Evolutionary conservation across 2,113 vertebrate species (phyloP), one percentile per base, ranked within the genome.

Genomic region (Canis aureus): DNA sequence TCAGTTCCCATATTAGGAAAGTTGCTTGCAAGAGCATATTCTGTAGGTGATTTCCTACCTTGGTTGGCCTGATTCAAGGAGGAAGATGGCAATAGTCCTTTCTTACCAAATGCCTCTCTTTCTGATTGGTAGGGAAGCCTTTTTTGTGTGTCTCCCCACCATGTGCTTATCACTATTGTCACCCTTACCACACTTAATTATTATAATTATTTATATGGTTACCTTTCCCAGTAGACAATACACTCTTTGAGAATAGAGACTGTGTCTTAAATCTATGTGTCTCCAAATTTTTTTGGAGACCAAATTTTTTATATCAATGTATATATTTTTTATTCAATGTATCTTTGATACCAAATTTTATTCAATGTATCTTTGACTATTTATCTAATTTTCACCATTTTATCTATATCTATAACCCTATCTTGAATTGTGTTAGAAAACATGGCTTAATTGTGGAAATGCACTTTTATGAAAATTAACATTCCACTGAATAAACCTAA

Each of bases 381-480:
- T n/a, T 59, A 53, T 60, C 49, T 78, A 4, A 49, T 78, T 73
- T 71, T 66, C 3, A 80, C 29, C 25, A 84, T 1, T 94, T 71
- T 64, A 2, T 69, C 74, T 64, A 5, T 71, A 73, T 78, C 53
- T 8, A 55, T 62, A 84, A 59, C 3, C 0, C 6, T 85, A 9
- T 62, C 1, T 5, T 59, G 32, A 81, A 62, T 60, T 94, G 15
- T 71, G 2, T 88, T 90, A 53, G 19, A 93, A 94, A 94, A 35
- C 9, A 19, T 19, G 20, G 5, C 17, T 88, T 89, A 80, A 7
- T 49, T 86, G 57, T 60, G 27, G 85, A 59, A 20, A 7, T 78
- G 17, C 2, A 27, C 43, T 86, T 91, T 66, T 94, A 88, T 69
- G 15, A 94, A 97, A 93, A 93, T 84, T 88, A 94, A 81, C 22